Percentiles rank a stretch among this genome's conserved stretches.
phyloP scores from a whole-genome alignment of 2,113 vertebrate species.

The Narcine bancroftii region DNA sequence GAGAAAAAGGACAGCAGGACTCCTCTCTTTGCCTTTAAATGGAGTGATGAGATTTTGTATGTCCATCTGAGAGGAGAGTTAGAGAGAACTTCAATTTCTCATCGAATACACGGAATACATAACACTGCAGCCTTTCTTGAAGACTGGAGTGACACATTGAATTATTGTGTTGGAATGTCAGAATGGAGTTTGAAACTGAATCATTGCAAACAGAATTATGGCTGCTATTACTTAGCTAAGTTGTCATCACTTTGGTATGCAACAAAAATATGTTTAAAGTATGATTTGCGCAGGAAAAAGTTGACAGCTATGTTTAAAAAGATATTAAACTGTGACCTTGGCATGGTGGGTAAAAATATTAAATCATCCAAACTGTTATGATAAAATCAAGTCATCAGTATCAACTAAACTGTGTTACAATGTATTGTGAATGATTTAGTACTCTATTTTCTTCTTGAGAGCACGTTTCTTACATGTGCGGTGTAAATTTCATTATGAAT shows the following conservation, averaged over 20 bases:
- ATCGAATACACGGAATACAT: neutral
- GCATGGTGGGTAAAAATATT: neutral
- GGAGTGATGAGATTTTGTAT: neutral
- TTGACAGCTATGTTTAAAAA: neutral
- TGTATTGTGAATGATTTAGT: neutral
- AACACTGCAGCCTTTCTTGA: neutral
- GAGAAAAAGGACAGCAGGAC: neutral
- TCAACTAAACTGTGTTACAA: neutral
- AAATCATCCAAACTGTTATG: neutral
- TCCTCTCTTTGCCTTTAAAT: neutral
- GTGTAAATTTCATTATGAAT: neutral
- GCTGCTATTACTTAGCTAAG: neutral
- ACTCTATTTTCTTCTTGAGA: neutral
- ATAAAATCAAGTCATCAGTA: neutral
- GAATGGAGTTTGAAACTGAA: neutral
- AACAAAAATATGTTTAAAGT: neutral
- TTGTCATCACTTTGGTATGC: neutral
- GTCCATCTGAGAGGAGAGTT: neutral
- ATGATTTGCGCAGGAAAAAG: neutral
- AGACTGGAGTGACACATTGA: neutral
- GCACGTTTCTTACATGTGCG: neutral
- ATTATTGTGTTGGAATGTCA: neutral
- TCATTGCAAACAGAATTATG: neutral
- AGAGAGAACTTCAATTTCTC: neutral
- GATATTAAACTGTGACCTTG: neutral